Base-by-base conservation (phyloP, 2,797 vertebrate genomes). In the Ara ararauna region DNA sequence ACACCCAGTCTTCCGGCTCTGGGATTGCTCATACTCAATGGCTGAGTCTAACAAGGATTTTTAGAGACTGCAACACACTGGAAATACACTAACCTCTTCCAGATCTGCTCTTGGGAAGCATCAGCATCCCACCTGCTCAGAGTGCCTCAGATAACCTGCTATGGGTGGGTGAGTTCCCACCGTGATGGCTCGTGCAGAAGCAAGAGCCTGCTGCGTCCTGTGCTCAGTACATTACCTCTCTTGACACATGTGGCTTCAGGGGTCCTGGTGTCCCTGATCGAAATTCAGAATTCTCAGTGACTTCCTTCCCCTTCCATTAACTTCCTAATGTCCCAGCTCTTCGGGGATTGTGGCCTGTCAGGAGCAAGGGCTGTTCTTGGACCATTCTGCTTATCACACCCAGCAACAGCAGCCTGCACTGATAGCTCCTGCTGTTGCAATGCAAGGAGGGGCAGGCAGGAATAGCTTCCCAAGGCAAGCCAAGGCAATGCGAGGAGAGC, bases 351-450 rank as follows among this genome's bases (percentile, higher is more conserved):
- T n/a, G 65, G 5, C 64, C 86, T 50, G 38, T 90, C 82, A 87
- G 71, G 89, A 86, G 30, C 80, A 62, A 74, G 71, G 84, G 65
- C 50, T 91, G 70, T 76, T 97, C 92, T 77, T 86, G 87, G 92
- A 53, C 45, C 56, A n/a, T 67, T 86, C 70, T 85, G 66, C 75
- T 68, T 26, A 34, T 80, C 64, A 51, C 48, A 61, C 54, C 73
- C 82, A 89, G 51, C 71, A 76, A 48, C 8, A 10, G 32, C 50
- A 82, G 80, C 74, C 54, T 78, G 87, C 56, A 15, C 53, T 56
- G 54, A 48, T 54, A 51, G 81, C 74, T 88, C 47, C 60, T 71
- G 84, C 75, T 75, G 85, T 60, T 89, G 65, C 80, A 61, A 68
- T 64, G 67, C 66, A 53, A 18, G 13, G 77, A 68, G 44, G 51